A percentile compares a stretch with the other conserved stretches of the same genome.
phyloP scores from a whole-genome alignment of 2,113 vertebrate species.

The Cephalophus harveyi region DNA sequence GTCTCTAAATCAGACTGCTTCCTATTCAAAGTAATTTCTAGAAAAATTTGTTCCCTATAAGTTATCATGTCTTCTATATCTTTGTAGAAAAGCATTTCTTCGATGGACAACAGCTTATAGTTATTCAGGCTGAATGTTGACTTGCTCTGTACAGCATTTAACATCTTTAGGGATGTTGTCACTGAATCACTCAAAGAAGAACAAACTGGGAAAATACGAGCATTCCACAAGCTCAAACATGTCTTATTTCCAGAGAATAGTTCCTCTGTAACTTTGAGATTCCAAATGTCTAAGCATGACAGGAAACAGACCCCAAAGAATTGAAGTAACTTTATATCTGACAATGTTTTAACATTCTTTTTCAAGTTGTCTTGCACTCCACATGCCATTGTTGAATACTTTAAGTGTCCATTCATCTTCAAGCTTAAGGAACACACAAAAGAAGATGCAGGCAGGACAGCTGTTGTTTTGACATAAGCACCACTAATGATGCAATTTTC shows the following conservation, averaged over 20 bases:
- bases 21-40: conserved; percentile 80
- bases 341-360: conserved; percentile 73
- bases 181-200: conserved; percentile 82
- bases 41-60: conserved; percentile 85
- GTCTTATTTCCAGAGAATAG: conserved; percentile 82
- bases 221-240: conserved; percentile 87
- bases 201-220: conserved; percentile 89
- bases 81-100: conserved; percentile 88
- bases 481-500: conserved; percentile 87
- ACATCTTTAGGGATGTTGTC: conserved; percentile 83
- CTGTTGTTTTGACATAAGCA: conserved; percentile 72
- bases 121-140: conserved; percentile 68
- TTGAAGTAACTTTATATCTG: conserved; percentile 71
- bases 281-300: conserved; percentile 85
- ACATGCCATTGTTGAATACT: conserved; percentile 87
- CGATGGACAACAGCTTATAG: conserved; percentile 84
- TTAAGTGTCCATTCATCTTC: conserved; percentile 41
- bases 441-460: conserved; percentile 80
- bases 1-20: conserved; percentile 53
- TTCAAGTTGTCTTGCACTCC: conserved; percentile 88
- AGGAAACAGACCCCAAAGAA: conserved; percentile 82
- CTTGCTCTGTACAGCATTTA: conserved; percentile 76
- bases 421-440: conserved; percentile 90
- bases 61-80: conserved; percentile 89
- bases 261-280: conserved; percentile 74